phyloP scores from a whole-genome alignment of 2,888 invertebrate species.

The Cheilosia vulpina region DNA sequence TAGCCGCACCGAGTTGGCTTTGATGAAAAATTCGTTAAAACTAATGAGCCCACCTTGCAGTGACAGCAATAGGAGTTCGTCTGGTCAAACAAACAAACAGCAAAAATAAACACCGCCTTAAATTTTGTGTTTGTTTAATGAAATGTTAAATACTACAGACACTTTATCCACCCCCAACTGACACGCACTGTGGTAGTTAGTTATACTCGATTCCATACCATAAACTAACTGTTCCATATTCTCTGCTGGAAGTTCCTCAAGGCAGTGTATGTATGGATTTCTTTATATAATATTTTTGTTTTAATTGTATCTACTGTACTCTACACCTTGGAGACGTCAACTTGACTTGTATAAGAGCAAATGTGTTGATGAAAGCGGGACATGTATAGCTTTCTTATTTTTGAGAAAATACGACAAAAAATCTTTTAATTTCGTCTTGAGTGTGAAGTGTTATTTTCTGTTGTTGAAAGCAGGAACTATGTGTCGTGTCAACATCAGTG shows the following conservation, averaged over 20 bases:
- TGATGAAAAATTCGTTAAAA: constrained; percentile 51
- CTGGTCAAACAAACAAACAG: constrained; percentile 56
- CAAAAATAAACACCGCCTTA: constrained; percentile 33
- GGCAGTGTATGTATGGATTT: background rate
- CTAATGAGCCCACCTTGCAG: constrained; percentile 18
- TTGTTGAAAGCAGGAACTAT: background rate
- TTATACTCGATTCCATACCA: constrained; percentile 24
- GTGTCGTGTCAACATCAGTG: constrained; percentile 13
- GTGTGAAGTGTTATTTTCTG: background rate
- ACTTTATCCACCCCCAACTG: constrained; percentile 41
- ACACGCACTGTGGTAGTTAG: constrained; percentile 48
- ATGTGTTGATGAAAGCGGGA: constrained; percentile 10
- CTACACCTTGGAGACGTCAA: constrained; percentile 9
- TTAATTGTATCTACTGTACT: constrained; percentile 24
- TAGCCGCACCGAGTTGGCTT: constrained; percentile 7
- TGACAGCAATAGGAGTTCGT: constrained; percentile 23
- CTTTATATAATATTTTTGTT: background rate
- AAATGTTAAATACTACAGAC: constrained; percentile 52
- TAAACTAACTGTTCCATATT: no score
- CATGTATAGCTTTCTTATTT: background rate
- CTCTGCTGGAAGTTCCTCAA: constrained; percentile 1
- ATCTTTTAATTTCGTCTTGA: constrained; percentile 1
- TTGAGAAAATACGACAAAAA: background rate
- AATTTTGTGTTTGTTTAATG: constrained; percentile 59
- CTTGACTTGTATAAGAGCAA: background rate